A percentile compares a stretch with the other conserved stretches of the same genome.
phyloP scores from a whole-genome alignment of 1,140 invertebrate species.

The Eubasilissa regina region DNA sequence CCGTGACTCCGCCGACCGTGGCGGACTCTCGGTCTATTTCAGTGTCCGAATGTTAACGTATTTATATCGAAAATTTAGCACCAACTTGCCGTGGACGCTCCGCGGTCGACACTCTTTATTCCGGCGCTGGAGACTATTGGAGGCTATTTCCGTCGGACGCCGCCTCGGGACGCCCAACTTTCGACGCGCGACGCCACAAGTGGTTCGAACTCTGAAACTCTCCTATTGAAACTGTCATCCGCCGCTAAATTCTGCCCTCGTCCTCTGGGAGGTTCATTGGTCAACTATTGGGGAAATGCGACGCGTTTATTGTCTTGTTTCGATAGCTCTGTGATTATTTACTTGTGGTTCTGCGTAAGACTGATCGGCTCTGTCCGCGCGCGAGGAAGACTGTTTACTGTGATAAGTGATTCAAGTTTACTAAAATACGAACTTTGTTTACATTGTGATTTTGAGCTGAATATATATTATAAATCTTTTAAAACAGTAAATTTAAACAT shows the following conservation, averaged over 20 bases:
- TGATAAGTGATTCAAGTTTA: too few relatives aligned
- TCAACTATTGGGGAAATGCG: too few relatives aligned
- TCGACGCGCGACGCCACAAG: conserved; percentile 41
- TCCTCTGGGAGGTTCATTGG: too few relatives aligned
- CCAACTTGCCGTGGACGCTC: conserved; percentile 6
- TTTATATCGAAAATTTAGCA: conserved; percentile 42
- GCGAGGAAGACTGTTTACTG: too few relatives aligned
- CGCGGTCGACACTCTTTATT: not conserved
- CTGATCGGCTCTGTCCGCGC: too few relatives aligned
- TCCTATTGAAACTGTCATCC: conserved; percentile 5
- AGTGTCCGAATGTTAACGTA: conserved; percentile 32
- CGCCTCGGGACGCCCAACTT: not conserved
- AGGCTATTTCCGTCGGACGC: conserved; percentile 36
- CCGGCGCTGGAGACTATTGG: conserved; percentile 17
- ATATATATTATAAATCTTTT: too few relatives aligned
- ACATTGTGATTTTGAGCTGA: not conserved
- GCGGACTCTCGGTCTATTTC: conserved; percentile 18
- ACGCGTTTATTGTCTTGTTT: too few relatives aligned
- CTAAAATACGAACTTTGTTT: not conserved
- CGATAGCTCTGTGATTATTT: too few relatives aligned
- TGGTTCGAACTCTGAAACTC: conserved; percentile 11
- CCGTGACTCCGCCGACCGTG: conserved; percentile 2
- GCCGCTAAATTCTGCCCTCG: not conserved
- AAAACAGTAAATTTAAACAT: too few relatives aligned
- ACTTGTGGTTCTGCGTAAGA: too few relatives aligned